phyloP scores from a whole-genome alignment of 1,140 invertebrate genomes.

The Orchesella cincta region DNA sequence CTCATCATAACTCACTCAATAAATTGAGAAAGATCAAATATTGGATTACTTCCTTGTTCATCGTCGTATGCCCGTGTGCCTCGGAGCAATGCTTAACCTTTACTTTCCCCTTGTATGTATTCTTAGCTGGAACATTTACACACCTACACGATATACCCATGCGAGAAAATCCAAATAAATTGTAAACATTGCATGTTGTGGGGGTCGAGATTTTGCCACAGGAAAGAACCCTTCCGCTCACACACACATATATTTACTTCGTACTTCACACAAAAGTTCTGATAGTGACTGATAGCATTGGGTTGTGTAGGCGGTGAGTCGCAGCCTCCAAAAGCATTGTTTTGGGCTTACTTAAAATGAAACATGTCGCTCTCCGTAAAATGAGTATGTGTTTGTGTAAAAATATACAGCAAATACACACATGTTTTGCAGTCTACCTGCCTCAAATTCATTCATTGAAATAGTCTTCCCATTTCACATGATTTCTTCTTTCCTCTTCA shows the following conservation, averaged over 20 bases:
- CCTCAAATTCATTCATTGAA: conserved; percentile 25
- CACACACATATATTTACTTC: not conserved
- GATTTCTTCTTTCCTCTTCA: conserved; percentile 4
- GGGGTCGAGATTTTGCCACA: not conserved
- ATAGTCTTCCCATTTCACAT: not conserved
- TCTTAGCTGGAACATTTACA: too few species aligned
- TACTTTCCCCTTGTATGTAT: too few species aligned
- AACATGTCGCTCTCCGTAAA: not conserved
- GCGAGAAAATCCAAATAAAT: conserved; percentile 20
- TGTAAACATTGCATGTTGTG: not conserved
- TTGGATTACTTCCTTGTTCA: too few species aligned
- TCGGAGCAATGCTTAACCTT: too few species aligned
- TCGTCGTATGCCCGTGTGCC: too few species aligned
- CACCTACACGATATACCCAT: too few species aligned
- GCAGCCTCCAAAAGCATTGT: not conserved
- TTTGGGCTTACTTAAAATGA: not conserved
- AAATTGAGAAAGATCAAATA: too few species aligned
- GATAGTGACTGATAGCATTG: conserved; percentile 8
- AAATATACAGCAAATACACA: too few species aligned
- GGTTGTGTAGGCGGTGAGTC: not conserved
- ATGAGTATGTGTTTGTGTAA: not conserved
- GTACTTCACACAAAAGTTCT: not conserved
- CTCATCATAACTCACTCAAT: too few species aligned
- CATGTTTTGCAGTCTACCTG: too few species aligned
- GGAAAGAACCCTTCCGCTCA: conserved; percentile 9